Base-by-base conservation (phyloP, 2,113 vertebrate species). In the Myotis yumanensis region DNA sequence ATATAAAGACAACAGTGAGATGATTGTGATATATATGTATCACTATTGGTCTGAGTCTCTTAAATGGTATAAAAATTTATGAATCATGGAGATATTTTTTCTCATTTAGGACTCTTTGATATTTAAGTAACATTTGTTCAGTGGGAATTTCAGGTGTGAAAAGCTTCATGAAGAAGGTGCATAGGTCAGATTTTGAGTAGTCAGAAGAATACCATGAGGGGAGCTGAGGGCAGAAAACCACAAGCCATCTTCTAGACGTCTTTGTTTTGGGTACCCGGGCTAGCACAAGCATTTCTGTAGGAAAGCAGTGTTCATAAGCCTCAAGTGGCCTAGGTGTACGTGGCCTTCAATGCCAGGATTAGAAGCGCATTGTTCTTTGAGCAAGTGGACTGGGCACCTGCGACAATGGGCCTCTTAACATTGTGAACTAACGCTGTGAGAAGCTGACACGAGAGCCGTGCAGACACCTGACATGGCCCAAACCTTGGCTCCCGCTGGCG, bases 101-200 rank as follows among this genome's bases (percentile, higher is more conserved):
- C 37, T 87, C 59, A 32, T 28, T 43, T 86, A 30, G 11, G 62
- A 43, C 3, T 62, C 46, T 90, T 89, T 59, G 17, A 52, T 84
- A 52, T 77, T 72, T 77, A 76, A 88, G 57, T 30, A 75, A 64
- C 22, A 37, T 87, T 71, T 86, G 17, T 69, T 90, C 30, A 64
- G 18, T 57, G 75, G 71, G 66, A 66, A 80, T 92, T 89, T 43
- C 57, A 93, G n/a, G 69, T 76, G 69, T 2, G 84, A n/a, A 73
- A 82, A 37, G 7, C 28, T 93, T 80, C 62, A 22, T 62, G 52
- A 84, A 84, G 57, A 35, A 81, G n/a, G 37, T 46, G 43, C 5
- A 28, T 11, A 25, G 32, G 20, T 79, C 32, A 88, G 46, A 54
- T 54, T 96, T 79, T 82, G 72, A 75, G 30, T 82, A 76, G 43